Base-by-base conservation (phyloP, 2,888 invertebrate species). In the Brachynemurus nebulosus region DNA sequence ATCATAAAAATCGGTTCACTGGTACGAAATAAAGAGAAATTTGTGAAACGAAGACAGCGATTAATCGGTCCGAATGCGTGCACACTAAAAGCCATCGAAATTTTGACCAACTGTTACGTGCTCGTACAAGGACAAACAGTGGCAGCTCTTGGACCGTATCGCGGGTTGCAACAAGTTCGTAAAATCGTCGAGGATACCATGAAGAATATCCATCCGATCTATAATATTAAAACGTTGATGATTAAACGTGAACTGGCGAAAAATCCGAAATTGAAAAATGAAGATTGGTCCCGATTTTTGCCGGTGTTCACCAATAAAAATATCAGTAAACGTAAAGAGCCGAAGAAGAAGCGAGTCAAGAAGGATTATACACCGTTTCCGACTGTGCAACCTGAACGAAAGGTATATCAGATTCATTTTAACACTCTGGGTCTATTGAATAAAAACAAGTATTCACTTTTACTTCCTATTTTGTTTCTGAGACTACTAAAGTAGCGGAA, bases 131-230 rank as follows among this genome's bases (percentile, higher is more conserved):
- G 98, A 4, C 91, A 91, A 58, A 98, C 98, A 8, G 97, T 99
- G 0, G 78, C 97, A 11, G 88, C 90, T 0, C 69, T 99, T n/a
- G 98, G 98, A 0, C 93, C 97, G 2, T 89, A 93, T 58, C 85
- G 82, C 65, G 97, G 97, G 0, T 62, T 90, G 18, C 77, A 81
- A 45, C 85, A 88, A 63, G 88, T 89, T 0, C 71, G 95, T 45
- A 79, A 85, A 54, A 88, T 99, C 55, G 88, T 90, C 2, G 83
- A 86, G 58, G 97, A 98, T 55, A 95, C 95, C 1, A 96, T 99
- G 96, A 90, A 89, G 59, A 98, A 99, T 63, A 78, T 98, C 44
- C 98, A 99, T 69, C 98, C 98, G 1, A 91, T 98, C 62, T 97
- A 96, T 60, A 96, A 95, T 58, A 93, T 98, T 2, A 89, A 96